Conservation (phyloP, 1,140 invertebrate genomes). For the Geopemphigus sp. region DNA sequence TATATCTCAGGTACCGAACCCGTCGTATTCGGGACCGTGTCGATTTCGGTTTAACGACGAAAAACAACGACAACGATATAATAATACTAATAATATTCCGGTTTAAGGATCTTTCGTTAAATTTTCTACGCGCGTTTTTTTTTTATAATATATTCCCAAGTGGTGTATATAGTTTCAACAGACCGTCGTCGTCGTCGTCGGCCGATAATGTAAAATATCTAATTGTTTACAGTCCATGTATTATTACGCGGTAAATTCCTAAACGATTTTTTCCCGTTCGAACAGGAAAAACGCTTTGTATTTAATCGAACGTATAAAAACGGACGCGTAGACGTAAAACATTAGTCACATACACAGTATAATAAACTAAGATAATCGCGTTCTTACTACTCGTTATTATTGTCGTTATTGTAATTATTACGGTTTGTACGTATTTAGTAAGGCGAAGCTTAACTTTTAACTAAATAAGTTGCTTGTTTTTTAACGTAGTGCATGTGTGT, state of each 20-base stretch:
- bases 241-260: background rate
- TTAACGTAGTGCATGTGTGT: no score
- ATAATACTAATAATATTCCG: no score
- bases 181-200: background rate
- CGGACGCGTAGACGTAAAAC: background rate
- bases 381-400: background rate
- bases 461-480: no score
- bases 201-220: background rate
- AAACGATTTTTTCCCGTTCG: background rate
- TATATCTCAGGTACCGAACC: no score
- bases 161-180: background rate
- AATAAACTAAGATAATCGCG: background rate
- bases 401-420: no score
- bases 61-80: no score
- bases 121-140: no score
- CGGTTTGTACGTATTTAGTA: background rate
- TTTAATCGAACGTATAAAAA: background rate
- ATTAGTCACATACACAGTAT: background rate
- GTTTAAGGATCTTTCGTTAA: no score
- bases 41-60: no score
- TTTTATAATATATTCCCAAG: no score
- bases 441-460: no score
- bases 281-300: background rate
- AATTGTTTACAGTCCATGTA: background rate
- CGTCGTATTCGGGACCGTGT: no score